Evolutionary conservation across 2,888 invertebrate species (phyloP).

Genomic region (Hydrotaea cyrtoneurina): DNA sequence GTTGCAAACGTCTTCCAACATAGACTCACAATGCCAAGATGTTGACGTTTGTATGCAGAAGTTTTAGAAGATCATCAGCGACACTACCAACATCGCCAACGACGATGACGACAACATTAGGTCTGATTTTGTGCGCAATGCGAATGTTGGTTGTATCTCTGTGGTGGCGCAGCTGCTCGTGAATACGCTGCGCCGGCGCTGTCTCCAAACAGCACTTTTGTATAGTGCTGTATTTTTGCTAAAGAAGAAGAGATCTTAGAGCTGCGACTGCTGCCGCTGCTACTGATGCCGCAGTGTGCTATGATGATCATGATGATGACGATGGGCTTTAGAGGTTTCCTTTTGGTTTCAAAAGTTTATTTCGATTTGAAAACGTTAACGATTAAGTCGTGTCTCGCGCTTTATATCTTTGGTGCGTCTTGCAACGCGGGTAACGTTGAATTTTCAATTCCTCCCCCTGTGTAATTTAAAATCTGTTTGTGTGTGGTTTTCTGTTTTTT

Average conservation of each 20-base stretch:
- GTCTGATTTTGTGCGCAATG: not conserved
- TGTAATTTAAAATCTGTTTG: constrained; percentile 6
- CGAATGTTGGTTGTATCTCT: not conserved
- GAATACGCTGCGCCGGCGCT: not conserved
- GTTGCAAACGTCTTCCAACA: not conserved
- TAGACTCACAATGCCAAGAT: not conserved
- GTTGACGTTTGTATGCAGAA: constrained; percentile 8
- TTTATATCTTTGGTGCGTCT: constrained; percentile 68
- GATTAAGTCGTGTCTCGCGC: constrained; percentile 79
- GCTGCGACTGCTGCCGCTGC: constrained; percentile 16
- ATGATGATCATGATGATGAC: constrained; percentile 50
- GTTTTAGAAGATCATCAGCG: constrained; percentile 16
- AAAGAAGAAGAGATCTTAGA: constrained; percentile 46
- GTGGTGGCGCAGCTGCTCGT: not conserved
- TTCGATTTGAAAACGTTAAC: constrained; percentile 80
- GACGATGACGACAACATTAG: not conserved
- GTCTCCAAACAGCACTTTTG: not conserved
- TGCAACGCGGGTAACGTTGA: constrained; percentile 61
- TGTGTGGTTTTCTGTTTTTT: constrained; percentile 33
- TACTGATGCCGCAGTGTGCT: constrained; percentile 49
- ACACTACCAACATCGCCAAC: not conserved
- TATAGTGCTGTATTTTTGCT: not conserved
- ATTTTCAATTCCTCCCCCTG: constrained; percentile 10
- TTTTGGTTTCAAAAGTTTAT: constrained; percentile 80
- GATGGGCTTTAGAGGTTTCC: constrained; percentile 79